Percentiles rank a stretch among this genome's conserved stretches.
phyloP scores from a whole-genome alignment of 1,140 invertebrate genomes.

The Delia radicum region DNA sequence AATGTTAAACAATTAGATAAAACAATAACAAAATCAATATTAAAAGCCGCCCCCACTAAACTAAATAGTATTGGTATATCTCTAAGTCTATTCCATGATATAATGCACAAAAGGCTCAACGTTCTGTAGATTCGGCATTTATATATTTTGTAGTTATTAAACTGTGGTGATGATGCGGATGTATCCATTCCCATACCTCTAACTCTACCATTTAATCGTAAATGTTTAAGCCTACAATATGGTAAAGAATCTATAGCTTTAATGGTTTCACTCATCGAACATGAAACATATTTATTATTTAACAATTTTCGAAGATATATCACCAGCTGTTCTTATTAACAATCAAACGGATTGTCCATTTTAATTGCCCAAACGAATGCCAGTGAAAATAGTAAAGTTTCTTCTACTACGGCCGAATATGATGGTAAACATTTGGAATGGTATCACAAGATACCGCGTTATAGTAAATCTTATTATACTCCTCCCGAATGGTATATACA shows the following conservation, averaged over 20 bases:
- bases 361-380: constrained; percentile 49
- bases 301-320: constrained; percentile 42
- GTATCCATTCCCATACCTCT: constrained; percentile 47
- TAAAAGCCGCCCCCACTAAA: not conserved
- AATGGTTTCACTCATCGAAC: constrained; percentile 44
- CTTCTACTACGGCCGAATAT: constrained; percentile 43
- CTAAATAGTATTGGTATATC: constrained; percentile 34
- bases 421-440: constrained; percentile 48
- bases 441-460: constrained; percentile 41
- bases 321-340: constrained; percentile 41
- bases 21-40: not conserved
- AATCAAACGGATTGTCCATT: constrained; percentile 48
- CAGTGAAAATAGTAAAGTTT: constrained; percentile 47
- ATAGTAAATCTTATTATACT: constrained; percentile 48
- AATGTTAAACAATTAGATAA: constrained; percentile 29
- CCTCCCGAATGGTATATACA: constrained; percentile 49
- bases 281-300: constrained; percentile 45
- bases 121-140: constrained; percentile 45
- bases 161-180: constrained; percentile 28
- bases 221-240: constrained; percentile 47
- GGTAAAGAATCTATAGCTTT: constrained; percentile 42
- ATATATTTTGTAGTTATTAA: constrained; percentile 46
- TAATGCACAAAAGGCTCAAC: constrained; percentile 36
- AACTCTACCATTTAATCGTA: constrained; percentile 41
- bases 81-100: constrained; percentile 42